Conservation (phyloP, 2,888 invertebrate genomes). For the Protodeltote pygarga region DNA sequence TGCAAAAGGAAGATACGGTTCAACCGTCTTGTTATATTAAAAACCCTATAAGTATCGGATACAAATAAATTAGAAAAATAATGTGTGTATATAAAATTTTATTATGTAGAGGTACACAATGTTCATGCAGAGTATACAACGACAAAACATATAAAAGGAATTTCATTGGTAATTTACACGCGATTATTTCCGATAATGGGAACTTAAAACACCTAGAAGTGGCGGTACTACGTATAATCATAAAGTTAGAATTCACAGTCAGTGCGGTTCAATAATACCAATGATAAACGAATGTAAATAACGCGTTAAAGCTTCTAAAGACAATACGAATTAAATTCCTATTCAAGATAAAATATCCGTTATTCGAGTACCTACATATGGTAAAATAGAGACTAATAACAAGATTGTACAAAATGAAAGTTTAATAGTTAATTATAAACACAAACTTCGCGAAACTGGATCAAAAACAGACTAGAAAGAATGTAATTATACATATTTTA, state of each 20-base stretch:
- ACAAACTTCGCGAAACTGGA: constrained; percentile 1
- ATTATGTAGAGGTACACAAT: constrained; percentile 18
- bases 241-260: constrained; percentile 10
- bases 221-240: constrained; percentile 8
- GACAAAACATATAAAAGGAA: constrained; percentile 27
- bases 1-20: neutral
- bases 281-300: constrained; percentile 16
- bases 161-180: constrained; percentile 39
- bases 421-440: constrained; percentile 12
- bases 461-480: constrained; percentile 16
- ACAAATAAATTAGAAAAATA: constrained; percentile 6
- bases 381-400: too few species aligned
- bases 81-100: constrained; percentile 18
- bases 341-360: too few species aligned
- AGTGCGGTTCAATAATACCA: neutral
- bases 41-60: neutral
- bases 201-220: constrained; percentile 18
- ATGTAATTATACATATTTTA: constrained; percentile 28
- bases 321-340: too few species aligned
- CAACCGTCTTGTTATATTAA: neutral
- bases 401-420: too few species aligned
- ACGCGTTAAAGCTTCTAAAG: constrained; percentile 2
- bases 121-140: constrained; percentile 8
- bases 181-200: constrained; percentile 32
- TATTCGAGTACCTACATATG: neutral